phyloP scores from a whole-genome alignment of 2,797 vertebrate genomes.

The Harpagifer antarcticus region DNA sequence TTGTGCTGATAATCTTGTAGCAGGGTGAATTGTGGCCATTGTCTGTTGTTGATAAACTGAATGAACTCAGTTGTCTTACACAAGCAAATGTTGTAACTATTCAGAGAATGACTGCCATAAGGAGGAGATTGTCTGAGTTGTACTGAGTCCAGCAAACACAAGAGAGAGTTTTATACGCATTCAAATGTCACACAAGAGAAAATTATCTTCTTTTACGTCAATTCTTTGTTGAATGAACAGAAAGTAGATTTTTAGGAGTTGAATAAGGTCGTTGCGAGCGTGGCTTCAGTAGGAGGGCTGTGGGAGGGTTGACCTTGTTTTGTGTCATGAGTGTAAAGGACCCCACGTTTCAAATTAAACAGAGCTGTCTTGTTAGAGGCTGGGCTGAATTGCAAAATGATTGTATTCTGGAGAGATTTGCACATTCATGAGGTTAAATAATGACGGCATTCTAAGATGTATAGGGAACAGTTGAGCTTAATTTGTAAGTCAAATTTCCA shows the following conservation, averaged over 20 bases:
- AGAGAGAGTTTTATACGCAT: constrained; percentile 36
- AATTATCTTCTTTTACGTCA: constrained; percentile 18
- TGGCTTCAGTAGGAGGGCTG: constrained; percentile 50
- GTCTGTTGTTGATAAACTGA: constrained; percentile 78
- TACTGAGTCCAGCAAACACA: constrained; percentile 36
- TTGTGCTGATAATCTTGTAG: constrained; percentile 80
- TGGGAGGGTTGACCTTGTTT: constrained; percentile 67
- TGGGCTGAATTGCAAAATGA: constrained; percentile 35
- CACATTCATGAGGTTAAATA: constrained; percentile 19
- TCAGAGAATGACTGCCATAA: constrained; percentile 76
- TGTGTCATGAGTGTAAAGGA: constrained; percentile 55
- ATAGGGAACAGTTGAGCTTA: constrained; percentile 5
- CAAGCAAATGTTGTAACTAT: constrained; percentile 85
- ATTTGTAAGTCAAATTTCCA: constrained; percentile 10
- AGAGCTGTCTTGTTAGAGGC: constrained; percentile 29
- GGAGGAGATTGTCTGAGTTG: constrained; percentile 57
- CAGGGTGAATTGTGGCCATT: constrained; percentile 77
- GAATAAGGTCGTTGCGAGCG: constrained; percentile 45
- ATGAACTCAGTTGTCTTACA: constrained; percentile 82
- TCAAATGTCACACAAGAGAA: constrained; percentile 34
- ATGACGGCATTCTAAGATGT: not conserved
- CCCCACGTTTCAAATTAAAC: constrained; percentile 41
- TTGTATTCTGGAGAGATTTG: constrained; percentile 28
- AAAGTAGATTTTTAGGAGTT: constrained; percentile 36
- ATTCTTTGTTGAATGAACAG: constrained; percentile 35